Evolutionary conservation across 2,797 vertebrate species (phyloP).

Genomic region (Pipistrellus kuhlii): DNA sequence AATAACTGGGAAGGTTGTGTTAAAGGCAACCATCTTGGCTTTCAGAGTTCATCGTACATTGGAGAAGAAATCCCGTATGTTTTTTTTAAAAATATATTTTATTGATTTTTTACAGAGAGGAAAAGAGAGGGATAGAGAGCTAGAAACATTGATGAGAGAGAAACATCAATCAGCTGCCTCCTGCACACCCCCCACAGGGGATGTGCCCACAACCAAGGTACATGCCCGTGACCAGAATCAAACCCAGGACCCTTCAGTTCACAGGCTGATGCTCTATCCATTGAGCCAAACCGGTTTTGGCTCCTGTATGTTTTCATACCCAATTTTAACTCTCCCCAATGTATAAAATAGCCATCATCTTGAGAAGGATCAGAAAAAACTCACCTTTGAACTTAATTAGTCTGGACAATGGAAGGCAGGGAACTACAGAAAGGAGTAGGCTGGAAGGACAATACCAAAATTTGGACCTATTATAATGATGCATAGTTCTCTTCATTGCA

Average conservation of each 20-base stretch:
- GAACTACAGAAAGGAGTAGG: background rate
- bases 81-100: too few relatives aligned
- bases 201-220: too few relatives aligned
- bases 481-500: background rate
- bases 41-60: background rate
- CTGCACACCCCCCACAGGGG: too few relatives aligned
- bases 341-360: background rate
- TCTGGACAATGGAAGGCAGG: background rate
- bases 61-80: background rate
- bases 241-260: too few relatives aligned
- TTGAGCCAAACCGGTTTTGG: too few relatives aligned
- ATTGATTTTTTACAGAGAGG: too few relatives aligned
- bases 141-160: too few relatives aligned
- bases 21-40: conserved; percentile 33
- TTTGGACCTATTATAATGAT: background rate
- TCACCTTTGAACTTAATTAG: background rate
- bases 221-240: too few relatives aligned
- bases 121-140: too few relatives aligned
- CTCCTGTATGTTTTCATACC: background rate
- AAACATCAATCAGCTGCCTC: too few relatives aligned
- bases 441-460: background rate
- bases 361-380: background rate
- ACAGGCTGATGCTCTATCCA: too few relatives aligned
- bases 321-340: background rate
- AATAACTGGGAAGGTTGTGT: conserved; percentile 37